A percentile compares a stretch with the other conserved stretches of the same genome.
These are phyloP conservation scores for Teleiodes luculella DNA, from an alignment of 2,888 invertebrate genomes.

Conservation along the genomic window DNA sequence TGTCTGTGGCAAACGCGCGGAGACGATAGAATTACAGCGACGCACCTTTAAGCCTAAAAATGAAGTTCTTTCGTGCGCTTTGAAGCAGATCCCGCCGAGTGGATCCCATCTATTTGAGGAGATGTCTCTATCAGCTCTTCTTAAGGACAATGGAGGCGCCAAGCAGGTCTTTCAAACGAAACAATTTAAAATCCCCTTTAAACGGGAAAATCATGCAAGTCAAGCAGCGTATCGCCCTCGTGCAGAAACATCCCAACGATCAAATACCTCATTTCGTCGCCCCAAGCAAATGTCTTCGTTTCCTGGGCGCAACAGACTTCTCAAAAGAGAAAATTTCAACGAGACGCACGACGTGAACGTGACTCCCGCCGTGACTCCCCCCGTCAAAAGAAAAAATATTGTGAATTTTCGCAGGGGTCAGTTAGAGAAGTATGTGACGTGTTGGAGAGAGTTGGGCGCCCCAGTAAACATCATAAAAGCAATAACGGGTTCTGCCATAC, in stretches of 20 bases:
- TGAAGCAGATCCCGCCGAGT: background rate
- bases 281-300: too few species aligned
- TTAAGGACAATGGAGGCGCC: background rate
- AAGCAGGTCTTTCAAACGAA: background rate
- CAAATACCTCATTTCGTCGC: too few species aligned
- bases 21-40: conserved; percentile 17
- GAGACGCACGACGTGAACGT: background rate
- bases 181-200: background rate
- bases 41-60: background rate
- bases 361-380: background rate
- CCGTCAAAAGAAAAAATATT: background rate
- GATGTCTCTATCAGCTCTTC: background rate
- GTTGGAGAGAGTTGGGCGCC: conserved; percentile 1
- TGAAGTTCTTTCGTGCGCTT: background rate
- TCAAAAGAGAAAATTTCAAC: background rate
- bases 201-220: background rate
- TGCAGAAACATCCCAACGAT: background rate
- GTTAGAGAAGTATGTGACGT: background rate
- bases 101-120: conserved; percentile 1
- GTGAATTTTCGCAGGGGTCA: conserved; percentile 3
- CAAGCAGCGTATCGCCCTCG: background rate
- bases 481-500: conserved; percentile 11
- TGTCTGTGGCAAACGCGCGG: conserved; percentile 20
- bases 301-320: too few species aligned
- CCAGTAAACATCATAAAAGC: background rate